A percentile compares a stretch with the other conserved stretches of the same genome.
Conservation (phyloP, 1,140 invertebrate genomes). For the Bombus sylvicola region DNA sequence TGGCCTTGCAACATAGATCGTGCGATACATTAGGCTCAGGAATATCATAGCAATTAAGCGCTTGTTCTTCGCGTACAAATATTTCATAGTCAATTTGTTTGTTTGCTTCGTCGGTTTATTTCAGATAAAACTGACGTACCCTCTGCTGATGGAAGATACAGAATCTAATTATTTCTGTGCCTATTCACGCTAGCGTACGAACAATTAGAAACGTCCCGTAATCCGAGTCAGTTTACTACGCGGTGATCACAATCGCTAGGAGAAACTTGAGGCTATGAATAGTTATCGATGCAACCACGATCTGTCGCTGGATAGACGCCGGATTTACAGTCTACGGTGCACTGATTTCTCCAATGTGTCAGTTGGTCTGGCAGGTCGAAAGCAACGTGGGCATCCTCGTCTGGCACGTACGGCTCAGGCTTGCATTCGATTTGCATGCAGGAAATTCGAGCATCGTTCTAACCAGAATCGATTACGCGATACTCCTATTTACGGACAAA, state of each 20-base stretch:
- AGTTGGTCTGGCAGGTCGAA: background rate
- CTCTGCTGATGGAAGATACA: background rate
- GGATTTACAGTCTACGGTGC: slow-evolving; percentile 55
- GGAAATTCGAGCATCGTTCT: slow-evolving; percentile 2
- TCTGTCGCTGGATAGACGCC: slow-evolving; percentile 46
- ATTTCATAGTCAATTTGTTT: background rate
- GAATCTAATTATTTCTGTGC: background rate
- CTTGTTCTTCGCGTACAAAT: background rate
- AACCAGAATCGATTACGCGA: slow-evolving; percentile 7
- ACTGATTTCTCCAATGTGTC: slow-evolving; percentile 55
- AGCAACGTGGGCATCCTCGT: background rate
- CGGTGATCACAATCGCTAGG: slow-evolving; percentile 66
- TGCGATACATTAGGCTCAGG: background rate
- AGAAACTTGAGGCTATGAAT: slow-evolving; percentile 66
- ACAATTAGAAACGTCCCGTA: slow-evolving; percentile 1
- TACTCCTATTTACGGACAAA: background rate
- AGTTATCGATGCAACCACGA: slow-evolving; percentile 59
- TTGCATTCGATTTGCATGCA: slow-evolving; percentile 32
- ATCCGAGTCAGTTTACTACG: slow-evolving; percentile 49
- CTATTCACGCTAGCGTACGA: background rate
- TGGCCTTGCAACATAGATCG: background rate
- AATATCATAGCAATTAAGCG: background rate
- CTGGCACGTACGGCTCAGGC: background rate
- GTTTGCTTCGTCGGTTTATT: too few relatives aligned
- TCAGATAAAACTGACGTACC: too few relatives aligned